Conservation (phyloP, 2,113 vertebrate species). For the Loxodonta africana region DNA sequence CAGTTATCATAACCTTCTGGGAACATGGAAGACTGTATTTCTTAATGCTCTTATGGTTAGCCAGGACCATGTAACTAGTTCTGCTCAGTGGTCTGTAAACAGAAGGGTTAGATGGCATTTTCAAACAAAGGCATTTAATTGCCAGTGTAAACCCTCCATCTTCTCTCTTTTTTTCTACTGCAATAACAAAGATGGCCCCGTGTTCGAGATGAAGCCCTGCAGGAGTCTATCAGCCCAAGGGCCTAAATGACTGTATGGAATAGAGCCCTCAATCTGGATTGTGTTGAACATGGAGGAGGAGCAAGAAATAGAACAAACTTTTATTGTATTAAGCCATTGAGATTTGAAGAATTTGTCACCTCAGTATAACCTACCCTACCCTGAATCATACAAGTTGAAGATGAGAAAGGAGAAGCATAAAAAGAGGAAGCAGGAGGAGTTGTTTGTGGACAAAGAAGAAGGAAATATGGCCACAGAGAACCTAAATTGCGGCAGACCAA, state of each 20-base stretch:
- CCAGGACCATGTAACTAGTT: no score
- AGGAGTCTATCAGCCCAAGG: not conserved
- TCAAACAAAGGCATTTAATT: not conserved
- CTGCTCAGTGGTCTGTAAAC: not conserved
- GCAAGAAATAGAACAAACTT: not conserved
- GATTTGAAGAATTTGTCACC: not conserved
- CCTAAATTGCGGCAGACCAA: not conserved
- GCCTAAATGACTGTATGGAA: not conserved
- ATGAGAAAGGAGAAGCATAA: not conserved
- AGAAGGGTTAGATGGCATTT: not conserved
- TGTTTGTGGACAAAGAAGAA: not conserved
- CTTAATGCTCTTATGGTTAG: not conserved
- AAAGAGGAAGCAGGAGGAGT: not conserved
- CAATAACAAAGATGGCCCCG: not conserved
- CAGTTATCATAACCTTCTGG: not conserved
- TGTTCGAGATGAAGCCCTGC: not conserved
- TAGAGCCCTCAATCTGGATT: not conserved
- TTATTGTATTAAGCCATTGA: not conserved
- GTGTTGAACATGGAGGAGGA: not conserved
- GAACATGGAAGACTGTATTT: not conserved
- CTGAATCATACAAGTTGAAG: not conserved
- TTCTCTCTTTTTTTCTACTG: not conserved
- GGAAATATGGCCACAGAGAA: not conserved
- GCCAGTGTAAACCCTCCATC: not conserved
- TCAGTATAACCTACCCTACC: not conserved